phyloP scores from a whole-genome alignment of 2,113 vertebrate species.

The Cisticola juncidis region DNA sequence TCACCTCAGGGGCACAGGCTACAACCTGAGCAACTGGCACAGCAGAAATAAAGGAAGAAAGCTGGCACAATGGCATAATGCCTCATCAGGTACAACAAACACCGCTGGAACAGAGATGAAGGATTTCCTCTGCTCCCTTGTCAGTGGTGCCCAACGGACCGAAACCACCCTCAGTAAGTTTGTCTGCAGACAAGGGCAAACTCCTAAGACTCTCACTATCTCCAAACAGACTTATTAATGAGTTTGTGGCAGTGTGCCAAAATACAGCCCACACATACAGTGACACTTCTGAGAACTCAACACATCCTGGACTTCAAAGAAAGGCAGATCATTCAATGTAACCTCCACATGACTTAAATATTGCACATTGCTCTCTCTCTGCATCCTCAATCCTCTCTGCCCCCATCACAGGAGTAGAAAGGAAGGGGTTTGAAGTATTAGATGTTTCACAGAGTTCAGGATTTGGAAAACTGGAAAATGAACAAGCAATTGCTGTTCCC shows the following conservation, averaged over 20 bases:
- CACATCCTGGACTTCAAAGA: not conserved
- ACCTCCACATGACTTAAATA: not conserved
- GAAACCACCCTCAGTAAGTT: not conserved
- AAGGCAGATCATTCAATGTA: not conserved
- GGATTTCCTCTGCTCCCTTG: not conserved
- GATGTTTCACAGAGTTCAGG: not conserved
- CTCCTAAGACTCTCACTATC: not conserved
- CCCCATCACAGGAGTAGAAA: not conserved
- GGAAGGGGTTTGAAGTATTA: not conserved
- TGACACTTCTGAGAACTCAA: not conserved
- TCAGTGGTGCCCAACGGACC: not conserved
- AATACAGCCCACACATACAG: not conserved
- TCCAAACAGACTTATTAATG: not conserved
- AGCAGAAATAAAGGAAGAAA: not conserved
- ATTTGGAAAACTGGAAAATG: not conserved
- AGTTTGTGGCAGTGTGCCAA: not conserved
- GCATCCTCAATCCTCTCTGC: not conserved
- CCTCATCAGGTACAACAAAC: not conserved
- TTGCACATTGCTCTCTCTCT: not conserved
- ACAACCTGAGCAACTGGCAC: not conserved
- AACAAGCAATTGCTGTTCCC: not conserved
- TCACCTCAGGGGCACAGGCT: not conserved
- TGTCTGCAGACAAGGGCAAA: not conserved
- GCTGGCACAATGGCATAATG: rapidly evolving
- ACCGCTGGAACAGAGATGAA: not conserved